Evolutionary conservation across 30 jellyfish, hydroid and myxozoan genomes (phyloP), one percentile per base, ranked within the genome.

Genomic region (Morbakka virulenta): DNA sequence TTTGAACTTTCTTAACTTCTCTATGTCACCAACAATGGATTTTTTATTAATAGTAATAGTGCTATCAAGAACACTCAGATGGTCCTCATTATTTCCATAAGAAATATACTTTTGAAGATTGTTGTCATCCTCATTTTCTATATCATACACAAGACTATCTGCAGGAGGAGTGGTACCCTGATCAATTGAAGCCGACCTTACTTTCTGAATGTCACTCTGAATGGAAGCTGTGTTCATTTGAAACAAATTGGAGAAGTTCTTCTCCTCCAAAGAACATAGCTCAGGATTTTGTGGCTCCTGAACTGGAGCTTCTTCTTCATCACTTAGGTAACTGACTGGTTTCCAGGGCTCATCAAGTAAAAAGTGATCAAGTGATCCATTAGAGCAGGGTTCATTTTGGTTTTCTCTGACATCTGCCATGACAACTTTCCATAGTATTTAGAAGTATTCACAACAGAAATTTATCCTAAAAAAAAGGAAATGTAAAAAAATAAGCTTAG

Each of bases 271-370:
- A 2, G 62, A 24, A 4, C 72, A 26, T 21, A 33, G 53, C 23
- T 13, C 21, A 6, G n/a, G 62, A 6, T 64, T 66, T 4, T 17
- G 27, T 17, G 72, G 77, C 21, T 69, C 35, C 12, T 62, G 79
- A 0, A 2, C 57, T 0, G 28, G 67, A 25, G 35, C 80, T 26
- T 67, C 91, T 13, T 65, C 81, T 64, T 92, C 96, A 51, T 93
- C 99, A 14, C 80, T 94, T 53, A 86, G 82, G 78, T 93, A 93
- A 57, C 97, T 93, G 47, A 86, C 94, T 2, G 96, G 99, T 32
- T 79, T 89, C 99, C 99, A 93, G 13, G 99, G 99, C 76, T 86
- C 89, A 57, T 91, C 76, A 36, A 91, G 70, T 20, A 77, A 31
- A 28, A 74, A 53, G 20, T 84, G 86, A 71, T 85, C 89, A 72